Evolutionary conservation across 2,888 invertebrate species (phyloP), one percentile per base, ranked within the genome.

Genomic region (Dicranocentrus wangi): DNA sequence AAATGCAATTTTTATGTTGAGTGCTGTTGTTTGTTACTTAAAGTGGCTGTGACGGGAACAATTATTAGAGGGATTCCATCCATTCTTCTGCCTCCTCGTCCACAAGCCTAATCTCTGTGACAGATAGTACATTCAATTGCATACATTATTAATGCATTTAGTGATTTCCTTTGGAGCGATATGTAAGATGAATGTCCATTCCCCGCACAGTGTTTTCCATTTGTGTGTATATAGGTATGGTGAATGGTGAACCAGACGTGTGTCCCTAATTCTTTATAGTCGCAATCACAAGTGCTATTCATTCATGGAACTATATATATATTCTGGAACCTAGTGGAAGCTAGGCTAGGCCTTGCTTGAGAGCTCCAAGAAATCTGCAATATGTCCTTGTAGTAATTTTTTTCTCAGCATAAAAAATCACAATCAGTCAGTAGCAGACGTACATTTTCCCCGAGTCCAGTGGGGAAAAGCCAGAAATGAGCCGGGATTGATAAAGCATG

Each of bases 351-450:
- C n/a, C n/a, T n/a, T n/a, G n/a, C n/a, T n/a, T n/a, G n/a, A n/a
- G n/a, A n/a, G n/a, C 53, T 70, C 39, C 53, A 76, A 68, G 69
- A 77, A 63, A 77, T 77, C 77, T 77, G 69, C 61, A 77, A 63
- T 43, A 69, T 77, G 77, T 77, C 77, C 77, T 77, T 77, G 77
- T 77, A 63, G 77, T 47, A 61, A 77, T 77, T 77, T 77, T n/a
- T 66, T 77, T 77, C 77, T 77, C 77, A 77, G 77, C 69, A 77
- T 77, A 77, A 77, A 77, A 77, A 77, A 77, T 77, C 77, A 69
- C 77, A 77, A 77, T 77, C 77, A 77, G 77, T 77, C 77, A 77
- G 69, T 23, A 69, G 53, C 77, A 77, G 77, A 68, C 77, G 69
- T 70, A 77, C 77, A 63, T 51, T 77, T 77, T 76, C 69, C 77